Conservation (phyloP, 23 tunicate genomes). For the Oikopleura albicans region DNA sequence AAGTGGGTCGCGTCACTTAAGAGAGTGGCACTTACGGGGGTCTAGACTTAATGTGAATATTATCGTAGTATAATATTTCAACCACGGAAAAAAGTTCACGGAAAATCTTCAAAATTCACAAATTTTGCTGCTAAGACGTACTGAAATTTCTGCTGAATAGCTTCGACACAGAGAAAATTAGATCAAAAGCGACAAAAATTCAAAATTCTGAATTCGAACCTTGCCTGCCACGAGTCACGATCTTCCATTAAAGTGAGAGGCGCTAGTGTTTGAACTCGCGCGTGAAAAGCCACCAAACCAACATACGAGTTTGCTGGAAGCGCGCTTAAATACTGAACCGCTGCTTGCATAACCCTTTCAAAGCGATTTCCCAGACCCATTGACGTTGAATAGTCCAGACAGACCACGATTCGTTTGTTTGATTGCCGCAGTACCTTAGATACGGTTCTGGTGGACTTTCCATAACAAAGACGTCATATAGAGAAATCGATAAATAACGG, state of each 20-base stretch:
- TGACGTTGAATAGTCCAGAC: slow-evolving; percentile 51
- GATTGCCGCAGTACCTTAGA: neutral
- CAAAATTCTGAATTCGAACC: neutral
- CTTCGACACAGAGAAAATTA: too few relatives aligned
- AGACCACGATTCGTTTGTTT: slow-evolving; percentile 41
- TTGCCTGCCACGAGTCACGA: neutral
- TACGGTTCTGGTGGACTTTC: too few relatives aligned
- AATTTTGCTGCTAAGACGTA: too few relatives aligned
- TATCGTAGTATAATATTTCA: too few relatives aligned
- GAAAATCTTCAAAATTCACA: too few relatives aligned
- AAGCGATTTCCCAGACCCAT: slow-evolving; percentile 29
- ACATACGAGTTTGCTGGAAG: slow-evolving; percentile 45
- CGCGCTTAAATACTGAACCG: slow-evolving; percentile 45
- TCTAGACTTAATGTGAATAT: too few relatives aligned
- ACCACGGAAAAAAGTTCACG: too few relatives aligned
- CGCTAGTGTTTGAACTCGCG: slow-evolving; percentile 24
- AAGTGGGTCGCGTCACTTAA: too few relatives aligned
- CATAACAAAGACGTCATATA: too few relatives aligned
- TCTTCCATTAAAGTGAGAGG: neutral
- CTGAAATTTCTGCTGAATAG: too few relatives aligned
- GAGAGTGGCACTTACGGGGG: too few relatives aligned
- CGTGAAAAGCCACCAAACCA: slow-evolving; percentile 49
- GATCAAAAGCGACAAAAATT: neutral
- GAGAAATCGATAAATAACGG: too few relatives aligned
- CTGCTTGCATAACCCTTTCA: slow-evolving; percentile 52